Base-by-base conservation (phyloP, 2,113 vertebrate species). In the Centropristis striata region DNA sequence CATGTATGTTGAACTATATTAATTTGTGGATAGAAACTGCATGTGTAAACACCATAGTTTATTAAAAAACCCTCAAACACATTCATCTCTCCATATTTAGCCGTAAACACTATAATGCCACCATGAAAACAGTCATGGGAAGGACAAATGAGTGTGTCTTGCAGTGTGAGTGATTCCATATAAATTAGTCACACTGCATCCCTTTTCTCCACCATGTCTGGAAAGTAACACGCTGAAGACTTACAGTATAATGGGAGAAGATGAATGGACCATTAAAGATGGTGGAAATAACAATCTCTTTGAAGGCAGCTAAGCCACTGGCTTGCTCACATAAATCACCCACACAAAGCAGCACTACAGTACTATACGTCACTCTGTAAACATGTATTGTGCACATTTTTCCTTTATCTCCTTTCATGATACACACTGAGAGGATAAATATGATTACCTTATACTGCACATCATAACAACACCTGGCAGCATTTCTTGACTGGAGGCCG, bases 241-340 rank as follows among this genome's bases (percentile, higher is more conserved):
- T 59, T 28, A 25, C 14, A 42, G 57, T 54, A 54, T 72, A 75
- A 86, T 57, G n/a, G 65, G 66, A 64, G 63, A 84, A 75, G 66
- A 90, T 79, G 54, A 86, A 84, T 75, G 55, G 42, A 75, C 64
- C 69, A 46, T 78, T 80, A 78, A 61, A 71, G 25, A 65, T 54
- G 41, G 49, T 8, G 51, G 50, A 42, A 54, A 49, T 69, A 66
- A 57, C 53, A 61, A 53, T 76, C 60, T 78, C 78, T 84, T 71
- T 75, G 41, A 80, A 41, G 8, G 25, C 49, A 57, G 71, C 61
- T 58, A 71, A 82, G 53, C 63, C 59, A 68, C 1, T 27, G 27
- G 61, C 68, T 25, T 16, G 23, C 51, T 32, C 14, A 77, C 46
- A 77, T 88, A 89, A 92, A 85, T 88, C 72, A 85, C 65, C 50